These are phyloP conservation scores for Acrocephalus kingi DNA, from an alignment of 2,113 vertebrate species.

Conservation along the genomic window DNA sequence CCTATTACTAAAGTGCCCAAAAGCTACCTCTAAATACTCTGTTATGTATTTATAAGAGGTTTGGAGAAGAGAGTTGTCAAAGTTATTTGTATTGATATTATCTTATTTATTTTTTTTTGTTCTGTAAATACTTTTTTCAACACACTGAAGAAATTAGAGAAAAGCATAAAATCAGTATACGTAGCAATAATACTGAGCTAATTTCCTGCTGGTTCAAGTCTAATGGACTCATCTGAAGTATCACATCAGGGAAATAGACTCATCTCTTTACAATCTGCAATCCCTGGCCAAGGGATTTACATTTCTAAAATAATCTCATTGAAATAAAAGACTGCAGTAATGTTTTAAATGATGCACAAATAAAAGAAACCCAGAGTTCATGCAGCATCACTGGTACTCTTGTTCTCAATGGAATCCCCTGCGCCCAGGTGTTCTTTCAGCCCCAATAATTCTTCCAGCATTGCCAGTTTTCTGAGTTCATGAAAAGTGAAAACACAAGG, in stretches of 20 bases:
- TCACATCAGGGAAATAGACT: background rate
- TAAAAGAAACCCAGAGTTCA: background rate
- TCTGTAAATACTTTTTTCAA: background rate
- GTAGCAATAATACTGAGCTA: background rate
- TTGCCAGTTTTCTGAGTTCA: background rate
- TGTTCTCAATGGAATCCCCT: background rate
- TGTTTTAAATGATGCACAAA: slow-evolving; percentile 1
- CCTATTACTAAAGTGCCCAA: background rate
- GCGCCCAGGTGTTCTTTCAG: background rate
- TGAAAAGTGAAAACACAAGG: background rate
- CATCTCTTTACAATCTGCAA: background rate
- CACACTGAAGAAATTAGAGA: background rate
- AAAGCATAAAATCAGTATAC: background rate
- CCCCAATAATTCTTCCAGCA: background rate
- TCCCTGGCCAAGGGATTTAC: background rate
- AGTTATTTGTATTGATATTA: background rate
- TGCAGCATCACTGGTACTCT: background rate
- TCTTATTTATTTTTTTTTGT: background rate
- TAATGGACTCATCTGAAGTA: background rate
- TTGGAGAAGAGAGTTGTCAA: background rate
- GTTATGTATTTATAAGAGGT: background rate
- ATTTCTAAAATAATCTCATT: background rate
- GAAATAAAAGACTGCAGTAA: background rate
- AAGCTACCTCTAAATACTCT: background rate
- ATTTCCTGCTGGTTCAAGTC: background rate